Evolutionary conservation across 2,888 invertebrate genomes (phyloP).

Genomic region (Cotesia congregata): DNA sequence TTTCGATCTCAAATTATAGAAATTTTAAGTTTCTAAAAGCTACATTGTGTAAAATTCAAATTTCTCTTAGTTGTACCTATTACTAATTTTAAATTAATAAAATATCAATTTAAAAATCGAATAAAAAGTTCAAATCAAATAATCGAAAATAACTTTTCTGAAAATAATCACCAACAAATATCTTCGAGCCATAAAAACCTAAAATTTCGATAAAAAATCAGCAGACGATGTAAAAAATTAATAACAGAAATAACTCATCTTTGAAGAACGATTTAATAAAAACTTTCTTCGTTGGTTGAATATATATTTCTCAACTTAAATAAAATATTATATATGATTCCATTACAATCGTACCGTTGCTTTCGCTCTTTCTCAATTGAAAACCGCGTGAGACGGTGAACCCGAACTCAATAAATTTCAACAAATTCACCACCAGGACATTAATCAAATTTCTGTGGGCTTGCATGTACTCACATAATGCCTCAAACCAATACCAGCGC

Average conservation of each 20-base stretch:
- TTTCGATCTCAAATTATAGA: too few species aligned
- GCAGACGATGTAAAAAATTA: neutral
- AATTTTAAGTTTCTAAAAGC: too few species aligned
- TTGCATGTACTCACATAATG: slow-evolving; percentile 6
- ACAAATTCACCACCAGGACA: slow-evolving; percentile 27
- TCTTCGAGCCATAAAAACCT: too few species aligned
- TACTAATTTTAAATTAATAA: too few species aligned
- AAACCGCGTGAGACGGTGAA: neutral
- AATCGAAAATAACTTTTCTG: too few species aligned
- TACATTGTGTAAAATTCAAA: too few species aligned
- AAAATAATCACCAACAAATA: too few species aligned
- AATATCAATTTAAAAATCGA: too few species aligned
- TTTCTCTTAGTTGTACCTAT: too few species aligned
- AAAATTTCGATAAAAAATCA: neutral
- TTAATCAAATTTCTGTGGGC: slow-evolving; percentile 37
- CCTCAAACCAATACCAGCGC: neutral
- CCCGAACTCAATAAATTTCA: slow-evolving; percentile 21
- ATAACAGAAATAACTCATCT: neutral
- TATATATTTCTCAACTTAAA: neutral
- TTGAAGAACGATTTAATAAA: neutral
- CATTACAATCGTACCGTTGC: neutral
- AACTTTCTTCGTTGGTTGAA: slow-evolving; percentile 16
- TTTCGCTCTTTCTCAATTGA: slow-evolving; percentile 24
- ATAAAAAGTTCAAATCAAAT: too few species aligned
- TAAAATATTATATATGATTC: slow-evolving; percentile 4